Base-by-base conservation (phyloP, 2,797 vertebrate species). In the Pangasius sanitwongsei region DNA sequence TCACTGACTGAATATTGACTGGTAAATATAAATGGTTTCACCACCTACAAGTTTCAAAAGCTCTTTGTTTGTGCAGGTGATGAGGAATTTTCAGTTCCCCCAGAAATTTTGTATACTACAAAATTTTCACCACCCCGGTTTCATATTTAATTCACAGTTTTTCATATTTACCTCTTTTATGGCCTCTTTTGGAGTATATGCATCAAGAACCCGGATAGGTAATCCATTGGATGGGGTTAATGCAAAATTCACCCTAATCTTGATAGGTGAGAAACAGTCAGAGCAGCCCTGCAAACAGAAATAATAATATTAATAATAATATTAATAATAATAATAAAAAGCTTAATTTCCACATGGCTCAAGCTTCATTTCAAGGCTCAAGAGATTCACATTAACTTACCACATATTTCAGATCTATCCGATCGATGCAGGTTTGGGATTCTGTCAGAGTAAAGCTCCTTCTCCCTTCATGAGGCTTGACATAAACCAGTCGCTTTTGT, bases 401-500 rank as follows among this genome's bases (percentile, higher is more conserved):
- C 91, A 31, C 28, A 85, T 92, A 94, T 70, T 77, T 18, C 34
- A 94, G 63, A 0, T 2, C 0, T n/a, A 91, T 80, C 0, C 0
- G 0, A 0, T 4, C 0, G 34, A 69, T 83, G 83, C 92, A 94
- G 37, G 85, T 85, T 57, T 0, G 0, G 0, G 85, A 53, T 6
- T 6, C 0, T 18, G 9, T 88, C 25, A 92, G 34, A 13, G 0
- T 37, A 5, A 93, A 91, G 0, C 0, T 77, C 3, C 1, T 25
- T 28, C 25, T 75, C 31, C 67, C 61, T 44, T 75, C 18, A 61
- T 81, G 11, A n/a, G 2, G 31, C 1, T 93, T 50, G 0, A 3
- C 74, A 88, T 92, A 93, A 87, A 81, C 89, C 1, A 96, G 88
- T 31, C 96, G 95, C 86, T 92, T 96, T 90, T 92, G 90, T 25